Conservation (phyloP, 1,140 invertebrate genomes). For the Dinoponera quadriceps region DNA sequence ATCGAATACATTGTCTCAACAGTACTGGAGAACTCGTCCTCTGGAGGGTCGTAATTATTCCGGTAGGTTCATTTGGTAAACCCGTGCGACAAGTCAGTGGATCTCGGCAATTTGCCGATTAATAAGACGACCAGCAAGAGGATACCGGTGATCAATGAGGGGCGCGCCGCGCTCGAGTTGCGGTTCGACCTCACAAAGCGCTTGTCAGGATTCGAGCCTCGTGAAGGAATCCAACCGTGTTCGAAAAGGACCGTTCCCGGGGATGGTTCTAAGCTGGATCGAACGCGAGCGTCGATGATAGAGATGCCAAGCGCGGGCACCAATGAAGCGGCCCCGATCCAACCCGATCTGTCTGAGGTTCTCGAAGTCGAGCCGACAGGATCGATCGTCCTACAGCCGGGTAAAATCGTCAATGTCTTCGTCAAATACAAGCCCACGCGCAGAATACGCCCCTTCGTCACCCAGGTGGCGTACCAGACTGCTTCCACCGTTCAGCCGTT, state of each 20-base stretch:
- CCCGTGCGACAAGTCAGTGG: slow-evolving; percentile 79
- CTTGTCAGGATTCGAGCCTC: slow-evolving; percentile 33
- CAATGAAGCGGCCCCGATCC: background rate
- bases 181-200: slow-evolving; percentile 72
- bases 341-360: slow-evolving; percentile 57
- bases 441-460: slow-evolving; percentile 72
- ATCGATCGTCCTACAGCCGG: slow-evolving; percentile 68
- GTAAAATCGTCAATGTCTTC: slow-evolving; percentile 73
- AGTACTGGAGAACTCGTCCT: too few species aligned
- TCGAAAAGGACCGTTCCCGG: background rate
- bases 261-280: slow-evolving; percentile 3
- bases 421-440: slow-evolving; percentile 76
- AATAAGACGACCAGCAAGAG: slow-evolving; percentile 72
- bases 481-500: slow-evolving; percentile 71
- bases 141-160: slow-evolving; percentile 80
- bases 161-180: slow-evolving; percentile 72
- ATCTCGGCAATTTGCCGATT: slow-evolving; percentile 78
- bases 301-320: slow-evolving; percentile 60
- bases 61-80: slow-evolving; percentile 79
- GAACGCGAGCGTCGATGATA: background rate
- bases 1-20: too few species aligned
- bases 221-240: background rate
- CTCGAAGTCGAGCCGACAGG: slow-evolving; percentile 73
- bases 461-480: slow-evolving; percentile 72
- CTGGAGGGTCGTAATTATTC: background rate